Conservation (phyloP, 1,140 invertebrate species). For the Frieseomelitta varia region DNA sequence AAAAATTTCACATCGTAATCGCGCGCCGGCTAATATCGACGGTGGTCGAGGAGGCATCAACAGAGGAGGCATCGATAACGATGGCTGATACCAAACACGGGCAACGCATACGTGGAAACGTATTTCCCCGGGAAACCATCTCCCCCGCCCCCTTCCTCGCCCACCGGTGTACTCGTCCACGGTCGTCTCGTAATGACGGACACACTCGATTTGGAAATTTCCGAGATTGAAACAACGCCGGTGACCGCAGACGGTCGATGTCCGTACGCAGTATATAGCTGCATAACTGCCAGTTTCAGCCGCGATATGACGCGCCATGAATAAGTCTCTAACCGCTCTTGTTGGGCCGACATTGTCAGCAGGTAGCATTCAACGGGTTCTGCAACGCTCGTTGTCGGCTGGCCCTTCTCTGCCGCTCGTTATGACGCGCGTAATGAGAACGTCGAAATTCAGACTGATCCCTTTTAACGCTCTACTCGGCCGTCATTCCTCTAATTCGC, state of each 20-base stretch:
- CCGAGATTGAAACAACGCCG: constrained; percentile 60
- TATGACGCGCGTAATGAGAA: constrained; percentile 65
- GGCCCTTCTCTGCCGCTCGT: constrained; percentile 47
- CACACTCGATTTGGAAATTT: constrained; percentile 63
- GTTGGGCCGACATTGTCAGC: constrained; percentile 66
- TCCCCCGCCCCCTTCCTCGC: not conserved
- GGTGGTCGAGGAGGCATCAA: not conserved
- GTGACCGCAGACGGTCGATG: constrained; percentile 49
- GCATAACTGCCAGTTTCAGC: constrained; percentile 69
- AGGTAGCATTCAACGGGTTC: constrained; percentile 58
- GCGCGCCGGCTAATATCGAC: constrained; percentile 5
- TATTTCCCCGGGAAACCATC: not conserved
- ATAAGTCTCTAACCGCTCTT: constrained; percentile 69
- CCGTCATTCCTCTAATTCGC: constrained; percentile 47
- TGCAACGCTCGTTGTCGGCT: constrained; percentile 28
- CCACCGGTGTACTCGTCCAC: not conserved
- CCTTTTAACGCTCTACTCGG: constrained; percentile 47
- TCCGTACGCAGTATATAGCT: constrained; percentile 49
- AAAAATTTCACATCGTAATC: constrained; percentile 3
- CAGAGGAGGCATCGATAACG: not conserved
- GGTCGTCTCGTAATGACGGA: constrained; percentile 43
- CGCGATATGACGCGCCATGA: constrained; percentile 64
- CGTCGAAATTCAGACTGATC: constrained; percentile 60
- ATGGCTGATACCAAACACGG: not conserved
- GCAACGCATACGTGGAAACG: not conserved